Evolutionary conservation across 37 sponge, comb jelly and placozoan species (phyloP).

Genomic region (Petrosia ficiformis): DNA sequence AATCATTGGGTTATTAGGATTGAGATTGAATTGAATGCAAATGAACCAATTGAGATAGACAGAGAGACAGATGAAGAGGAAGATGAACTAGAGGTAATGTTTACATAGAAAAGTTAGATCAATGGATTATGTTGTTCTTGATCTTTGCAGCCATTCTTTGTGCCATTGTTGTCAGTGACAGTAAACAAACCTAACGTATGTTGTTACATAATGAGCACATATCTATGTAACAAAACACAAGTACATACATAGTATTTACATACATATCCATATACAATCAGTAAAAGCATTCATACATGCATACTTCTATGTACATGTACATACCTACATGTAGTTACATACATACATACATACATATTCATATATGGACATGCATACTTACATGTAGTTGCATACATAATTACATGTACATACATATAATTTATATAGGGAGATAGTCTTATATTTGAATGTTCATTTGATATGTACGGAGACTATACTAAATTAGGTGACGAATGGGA

Average conservation of each 20-base stretch:
- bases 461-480: constrained; percentile 1
- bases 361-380: too few relatives aligned
- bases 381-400: too few relatives aligned
- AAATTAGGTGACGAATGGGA: constrained; percentile 44
- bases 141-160: constrained; percentile 27
- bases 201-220: too few relatives aligned
- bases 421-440: constrained; percentile 54
- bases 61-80: too few relatives aligned
- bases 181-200: constrained; percentile 53
- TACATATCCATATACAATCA: too few relatives aligned
- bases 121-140: background rate
- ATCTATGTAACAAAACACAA: too few relatives aligned
- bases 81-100: constrained; percentile 1
- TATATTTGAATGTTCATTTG: constrained; percentile 59
- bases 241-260: too few relatives aligned
- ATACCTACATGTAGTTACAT: too few relatives aligned
- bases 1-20: constrained; percentile 2
- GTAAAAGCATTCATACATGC: too few relatives aligned
- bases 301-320: too few relatives aligned
- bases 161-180: constrained; percentile 60
- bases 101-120: background rate
- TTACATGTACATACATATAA: too few relatives aligned
- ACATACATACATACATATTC: too few relatives aligned
- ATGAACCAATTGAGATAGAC: constrained; percentile 23
- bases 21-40: constrained; percentile 46